phyloP scores from a whole-genome alignment of 2,888 invertebrate species.

The Hipparchia sbordonii region DNA sequence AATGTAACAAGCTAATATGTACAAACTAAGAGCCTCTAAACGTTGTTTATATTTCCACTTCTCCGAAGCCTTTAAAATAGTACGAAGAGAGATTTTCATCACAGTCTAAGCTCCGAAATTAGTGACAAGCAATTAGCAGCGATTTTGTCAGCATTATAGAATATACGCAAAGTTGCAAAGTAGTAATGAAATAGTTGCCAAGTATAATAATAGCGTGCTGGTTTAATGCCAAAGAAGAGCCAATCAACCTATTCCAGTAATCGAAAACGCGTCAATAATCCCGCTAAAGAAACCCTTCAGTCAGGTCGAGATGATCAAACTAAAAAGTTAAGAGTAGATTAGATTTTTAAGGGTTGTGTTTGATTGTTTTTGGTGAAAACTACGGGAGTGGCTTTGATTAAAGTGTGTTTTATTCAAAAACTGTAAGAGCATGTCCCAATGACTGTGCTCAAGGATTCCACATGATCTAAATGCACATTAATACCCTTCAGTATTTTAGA shows the following conservation, averaged over 20 bases:
- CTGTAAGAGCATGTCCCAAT: too few species aligned
- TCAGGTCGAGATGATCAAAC: too few species aligned
- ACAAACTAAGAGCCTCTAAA: background rate
- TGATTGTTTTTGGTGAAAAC: too few species aligned
- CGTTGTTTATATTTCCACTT: background rate
- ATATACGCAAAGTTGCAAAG: background rate
- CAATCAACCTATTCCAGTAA: background rate
- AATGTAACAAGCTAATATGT: constrained; percentile 6
- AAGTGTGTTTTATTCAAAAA: too few species aligned
- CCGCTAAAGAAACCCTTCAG: too few species aligned
- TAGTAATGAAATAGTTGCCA: background rate
- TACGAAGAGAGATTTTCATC: background rate
- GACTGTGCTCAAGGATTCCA: too few species aligned
- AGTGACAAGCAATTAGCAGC: background rate
- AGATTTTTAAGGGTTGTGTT: too few species aligned
- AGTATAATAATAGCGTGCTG: background rate
- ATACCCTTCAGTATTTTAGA: too few species aligned
- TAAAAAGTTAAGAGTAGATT: too few species aligned
- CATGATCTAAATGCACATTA: too few species aligned
- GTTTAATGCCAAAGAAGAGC: background rate
- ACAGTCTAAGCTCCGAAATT: background rate
- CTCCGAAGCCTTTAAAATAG: background rate
- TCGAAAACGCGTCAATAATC: too few species aligned
- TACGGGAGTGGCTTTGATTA: too few species aligned
- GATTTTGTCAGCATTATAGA: background rate